Evolutionary conservation across 2,113 vertebrate genomes (phyloP).

Genomic region (Coreoperca whiteheadi): DNA sequence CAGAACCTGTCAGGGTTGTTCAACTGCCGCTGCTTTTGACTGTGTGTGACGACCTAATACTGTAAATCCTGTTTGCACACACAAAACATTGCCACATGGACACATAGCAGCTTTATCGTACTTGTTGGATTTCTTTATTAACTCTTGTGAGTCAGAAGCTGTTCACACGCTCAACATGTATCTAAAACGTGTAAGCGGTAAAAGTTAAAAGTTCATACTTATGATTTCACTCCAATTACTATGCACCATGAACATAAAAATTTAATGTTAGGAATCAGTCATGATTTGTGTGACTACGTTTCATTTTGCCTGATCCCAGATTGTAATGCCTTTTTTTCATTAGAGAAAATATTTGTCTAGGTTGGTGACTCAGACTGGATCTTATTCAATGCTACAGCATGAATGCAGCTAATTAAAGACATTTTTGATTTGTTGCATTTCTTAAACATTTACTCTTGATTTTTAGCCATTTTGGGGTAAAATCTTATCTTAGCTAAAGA

Average conservation of each 20-base stretch:
- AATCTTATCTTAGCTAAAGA: neutral
- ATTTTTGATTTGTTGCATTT: conserved; percentile 1
- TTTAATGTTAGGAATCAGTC: conserved; percentile 1
- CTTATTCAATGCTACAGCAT: neutral
- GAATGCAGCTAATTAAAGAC: neutral
- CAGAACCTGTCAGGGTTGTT: conserved; percentile 14
- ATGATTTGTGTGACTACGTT: neutral
- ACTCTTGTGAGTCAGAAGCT: neutral
- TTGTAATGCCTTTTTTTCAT: conserved; percentile 16
- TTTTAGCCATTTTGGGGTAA: neutral
- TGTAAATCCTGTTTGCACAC: conserved; percentile 12
- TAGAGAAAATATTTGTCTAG: conserved; percentile 19
- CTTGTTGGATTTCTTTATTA: neutral
- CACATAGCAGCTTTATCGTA: conserved; percentile 43
- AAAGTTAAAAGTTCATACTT: neutral
- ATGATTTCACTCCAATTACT: conserved; percentile 2
- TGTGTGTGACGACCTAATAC: neutral
- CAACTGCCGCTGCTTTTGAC: neutral
- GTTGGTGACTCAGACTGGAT: conserved; percentile 17
- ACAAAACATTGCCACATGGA: neutral
- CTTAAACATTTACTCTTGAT: neutral
- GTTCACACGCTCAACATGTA: neutral
- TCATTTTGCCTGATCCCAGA: conserved; percentile 26
- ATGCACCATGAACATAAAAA: conserved; percentile 18
- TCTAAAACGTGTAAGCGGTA: neutral